These are phyloP conservation scores for Torymus auratus DNA, from an alignment of 2,888 invertebrate species.

Conservation along the genomic window DNA sequence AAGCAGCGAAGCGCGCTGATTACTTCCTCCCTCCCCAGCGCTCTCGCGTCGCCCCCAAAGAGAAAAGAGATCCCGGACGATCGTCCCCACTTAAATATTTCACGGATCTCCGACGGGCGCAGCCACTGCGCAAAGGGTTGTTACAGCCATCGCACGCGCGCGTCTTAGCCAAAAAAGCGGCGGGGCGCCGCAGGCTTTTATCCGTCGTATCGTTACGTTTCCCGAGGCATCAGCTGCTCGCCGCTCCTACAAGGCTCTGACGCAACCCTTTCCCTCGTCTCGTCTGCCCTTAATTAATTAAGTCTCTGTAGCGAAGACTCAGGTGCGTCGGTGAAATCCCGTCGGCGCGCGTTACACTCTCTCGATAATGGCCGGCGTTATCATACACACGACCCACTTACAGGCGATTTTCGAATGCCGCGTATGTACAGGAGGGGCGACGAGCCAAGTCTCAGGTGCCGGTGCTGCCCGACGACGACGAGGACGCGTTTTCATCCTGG, in stretches of 20 bases:
- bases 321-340: constrained; percentile 74
- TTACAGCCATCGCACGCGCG: too few species aligned
- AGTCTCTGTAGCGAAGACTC: constrained; percentile 74
- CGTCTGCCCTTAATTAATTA: constrained; percentile 73
- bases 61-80: background rate
- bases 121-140: constrained; percentile 41
- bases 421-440: background rate
- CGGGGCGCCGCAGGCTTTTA: constrained; percentile 4
- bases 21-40: constrained; percentile 42
- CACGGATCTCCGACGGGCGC: constrained; percentile 6
- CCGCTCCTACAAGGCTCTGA: constrained; percentile 63
- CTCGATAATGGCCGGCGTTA: constrained; percentile 74
- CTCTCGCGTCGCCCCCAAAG: background rate
- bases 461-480: background rate
- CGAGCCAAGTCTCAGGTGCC: constrained; percentile 46
- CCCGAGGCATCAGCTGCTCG: constrained; percentile 70
- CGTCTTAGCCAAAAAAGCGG: background rate
- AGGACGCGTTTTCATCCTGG: constrained; percentile 19
- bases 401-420: constrained; percentile 56
- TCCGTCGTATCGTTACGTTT: constrained; percentile 44
- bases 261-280: constrained; percentile 17
- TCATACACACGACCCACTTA: constrained; percentile 77
- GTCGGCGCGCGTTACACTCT: constrained; percentile 26
- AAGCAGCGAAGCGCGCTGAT: constrained; percentile 55
- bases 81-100: constrained; percentile 47